Percentiles rank a stretch among this genome's conserved stretches.
Evolutionary conservation across 2,888 invertebrate genomes (phyloP).

Genomic region (Drosophila percnosoma): DNA sequence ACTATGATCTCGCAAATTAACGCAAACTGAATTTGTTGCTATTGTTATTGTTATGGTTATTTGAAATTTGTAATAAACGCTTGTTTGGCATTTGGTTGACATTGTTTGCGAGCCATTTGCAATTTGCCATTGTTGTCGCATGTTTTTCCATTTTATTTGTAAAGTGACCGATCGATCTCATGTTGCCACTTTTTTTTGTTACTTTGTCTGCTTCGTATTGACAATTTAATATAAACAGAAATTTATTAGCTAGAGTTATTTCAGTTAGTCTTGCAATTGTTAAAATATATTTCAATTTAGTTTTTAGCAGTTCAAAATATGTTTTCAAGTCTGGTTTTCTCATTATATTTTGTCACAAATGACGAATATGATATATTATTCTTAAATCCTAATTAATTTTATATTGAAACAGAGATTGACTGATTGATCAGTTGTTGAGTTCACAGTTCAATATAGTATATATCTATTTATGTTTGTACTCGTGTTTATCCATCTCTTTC

Average conservation of each 20-base stretch:
- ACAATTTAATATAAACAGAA: background rate
- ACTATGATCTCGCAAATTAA: conserved; percentile 54
- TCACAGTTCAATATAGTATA: conserved; percentile 10
- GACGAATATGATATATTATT: background rate
- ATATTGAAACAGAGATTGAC: conserved; percentile 22
- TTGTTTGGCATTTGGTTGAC: conserved; percentile 32
- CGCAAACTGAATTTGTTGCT: conserved; percentile 24
- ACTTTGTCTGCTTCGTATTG: background rate
- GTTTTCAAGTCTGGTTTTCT: conserved; percentile 2
- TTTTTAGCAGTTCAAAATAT: background rate
- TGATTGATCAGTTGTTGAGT: conserved; percentile 35
- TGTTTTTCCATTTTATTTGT: conserved; percentile 2
- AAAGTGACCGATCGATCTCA: conserved; percentile 16
- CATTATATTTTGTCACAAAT: background rate
- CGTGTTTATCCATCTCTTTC: background rate
- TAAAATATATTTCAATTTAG: background rate
- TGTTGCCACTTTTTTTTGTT: background rate
- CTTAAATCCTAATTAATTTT: background rate
- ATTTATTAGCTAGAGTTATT: background rate
- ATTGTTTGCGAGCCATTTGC: conserved; percentile 21
- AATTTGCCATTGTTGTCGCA: conserved; percentile 26
- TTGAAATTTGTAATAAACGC: conserved; percentile 31
- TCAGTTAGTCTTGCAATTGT: background rate
- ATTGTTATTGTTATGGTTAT: conserved; percentile 7
- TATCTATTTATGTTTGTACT: background rate